Conservation (phyloP, 2,797 vertebrate genomes). For the Poecilia wingei region DNA sequence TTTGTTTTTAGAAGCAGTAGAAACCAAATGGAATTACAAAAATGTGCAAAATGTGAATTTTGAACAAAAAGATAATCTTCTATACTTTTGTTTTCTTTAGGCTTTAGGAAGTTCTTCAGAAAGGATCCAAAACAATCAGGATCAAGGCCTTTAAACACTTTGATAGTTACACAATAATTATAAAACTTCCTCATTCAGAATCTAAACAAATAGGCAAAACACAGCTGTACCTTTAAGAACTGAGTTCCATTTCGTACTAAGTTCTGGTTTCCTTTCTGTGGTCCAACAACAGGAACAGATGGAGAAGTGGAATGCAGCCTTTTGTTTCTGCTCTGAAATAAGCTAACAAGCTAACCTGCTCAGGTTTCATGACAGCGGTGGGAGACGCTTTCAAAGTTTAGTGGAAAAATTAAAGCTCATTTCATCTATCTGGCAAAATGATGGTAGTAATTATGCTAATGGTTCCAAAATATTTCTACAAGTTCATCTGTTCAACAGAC, state of each 20-base stretch:
- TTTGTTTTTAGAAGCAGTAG: too few species aligned
- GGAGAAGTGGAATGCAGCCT: not conserved
- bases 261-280: not conserved
- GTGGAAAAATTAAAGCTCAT: not conserved
- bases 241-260: not conserved
- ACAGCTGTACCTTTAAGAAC: not conserved
- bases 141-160: not conserved
- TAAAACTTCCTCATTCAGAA: not conserved
- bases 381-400: not conserved
- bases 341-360: not conserved
- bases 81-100: constrained; percentile 8
- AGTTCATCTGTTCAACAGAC: not conserved
- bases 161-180: not conserved
- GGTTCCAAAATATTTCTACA: not conserved
- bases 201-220: not conserved
- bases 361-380: not conserved
- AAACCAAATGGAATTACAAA: too few species aligned
- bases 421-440: not conserved
- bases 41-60: too few species aligned
- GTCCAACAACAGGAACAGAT: not conserved
- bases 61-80: too few species aligned
- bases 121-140: too few species aligned
- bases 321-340: not conserved
- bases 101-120: not conserved
- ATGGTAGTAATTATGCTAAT: not conserved